Evolutionary conservation across 2,113 vertebrate species (phyloP).

Genomic region (Thamnophis sirtalis): DNA sequence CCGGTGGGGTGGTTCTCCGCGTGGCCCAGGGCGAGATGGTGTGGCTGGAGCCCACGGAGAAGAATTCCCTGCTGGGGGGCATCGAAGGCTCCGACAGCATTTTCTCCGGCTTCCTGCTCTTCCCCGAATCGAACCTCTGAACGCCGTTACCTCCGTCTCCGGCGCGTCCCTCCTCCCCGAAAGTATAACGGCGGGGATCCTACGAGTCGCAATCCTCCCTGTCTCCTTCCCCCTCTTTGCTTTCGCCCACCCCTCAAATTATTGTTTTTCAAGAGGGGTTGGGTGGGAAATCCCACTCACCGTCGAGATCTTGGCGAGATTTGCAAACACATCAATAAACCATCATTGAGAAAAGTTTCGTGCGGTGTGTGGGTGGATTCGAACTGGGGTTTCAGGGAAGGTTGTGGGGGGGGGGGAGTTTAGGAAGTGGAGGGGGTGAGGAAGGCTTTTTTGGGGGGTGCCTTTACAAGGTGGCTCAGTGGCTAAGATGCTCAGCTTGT

Average conservation of each 20-base stretch:
- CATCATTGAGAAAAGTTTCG: not conserved
- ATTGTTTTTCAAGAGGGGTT: not conserved
- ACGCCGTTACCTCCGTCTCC: too few species aligned
- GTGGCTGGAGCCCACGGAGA: constrained; percentile 65
- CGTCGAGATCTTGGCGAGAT: not conserved
- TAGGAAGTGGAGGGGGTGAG: not conserved
- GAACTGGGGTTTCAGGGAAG: not conserved
- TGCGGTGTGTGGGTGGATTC: not conserved
- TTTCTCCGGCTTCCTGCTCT: constrained; percentile 80
- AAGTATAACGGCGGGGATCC: not conserved
- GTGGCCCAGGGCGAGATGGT: constrained; percentile 53
- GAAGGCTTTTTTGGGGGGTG: not conserved
- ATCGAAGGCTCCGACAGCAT: constrained; percentile 71
- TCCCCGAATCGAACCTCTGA: constrained; percentile 42
- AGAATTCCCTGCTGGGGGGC: constrained; percentile 67
- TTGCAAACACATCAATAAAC: not conserved
- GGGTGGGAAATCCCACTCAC: rapidly evolving
- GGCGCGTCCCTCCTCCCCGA: too few species aligned
- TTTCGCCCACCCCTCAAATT: not conserved
- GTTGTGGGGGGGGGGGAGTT: not conserved
- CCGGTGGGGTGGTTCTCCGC: constrained; percentile 69
- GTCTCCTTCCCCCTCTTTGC: not conserved
- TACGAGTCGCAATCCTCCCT: not conserved
- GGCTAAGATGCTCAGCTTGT: too few species aligned
- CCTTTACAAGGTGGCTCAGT: not conserved